These are phyloP conservation scores for Eulemur albifrons DNA, from an alignment of 2,797 vertebrate species.

Conservation along the genomic window DNA sequence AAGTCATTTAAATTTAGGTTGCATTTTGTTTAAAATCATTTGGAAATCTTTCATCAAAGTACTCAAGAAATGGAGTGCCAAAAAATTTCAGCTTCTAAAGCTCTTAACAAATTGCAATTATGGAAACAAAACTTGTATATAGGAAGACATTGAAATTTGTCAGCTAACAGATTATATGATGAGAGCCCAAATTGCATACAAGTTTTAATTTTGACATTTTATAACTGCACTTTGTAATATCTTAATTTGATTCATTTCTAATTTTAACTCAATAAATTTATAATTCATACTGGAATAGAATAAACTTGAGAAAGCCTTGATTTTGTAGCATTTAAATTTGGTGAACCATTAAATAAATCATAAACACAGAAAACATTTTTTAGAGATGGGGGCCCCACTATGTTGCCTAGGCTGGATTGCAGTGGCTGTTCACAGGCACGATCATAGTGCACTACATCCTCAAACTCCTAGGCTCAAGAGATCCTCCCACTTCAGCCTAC, in stretches of 20 bases:
- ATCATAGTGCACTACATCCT: neutral
- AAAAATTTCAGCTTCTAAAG: constrained; percentile 9
- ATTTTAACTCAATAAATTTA: neutral
- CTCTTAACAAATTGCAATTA: constrained; percentile 28
- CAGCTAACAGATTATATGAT: neutral
- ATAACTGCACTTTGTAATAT: neutral
- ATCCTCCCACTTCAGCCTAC: neutral
- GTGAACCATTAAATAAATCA: neutral
- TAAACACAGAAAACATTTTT: neutral
- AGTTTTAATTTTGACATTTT: constrained; percentile 20
- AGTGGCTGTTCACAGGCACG: neutral
- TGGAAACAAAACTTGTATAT: neutral
- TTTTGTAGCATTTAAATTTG: constrained; percentile 28
- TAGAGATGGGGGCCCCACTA: neutral
- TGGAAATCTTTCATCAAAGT: constrained; percentile 24
- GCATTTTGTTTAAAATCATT: constrained; percentile 46
- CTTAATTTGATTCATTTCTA: neutral
- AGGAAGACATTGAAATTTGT: neutral
- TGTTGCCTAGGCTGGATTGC: neutral
- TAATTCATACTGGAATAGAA: neutral
- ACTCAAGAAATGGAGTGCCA: constrained; percentile 18
- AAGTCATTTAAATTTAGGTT: constrained; percentile 28
- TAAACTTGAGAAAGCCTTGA: neutral
- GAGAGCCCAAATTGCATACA: neutral
- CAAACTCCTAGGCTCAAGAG: neutral